These are phyloP conservation scores for Ariopsis seemanni DNA, from an alignment of 2,113 vertebrate genomes.

Conservation along the genomic window DNA sequence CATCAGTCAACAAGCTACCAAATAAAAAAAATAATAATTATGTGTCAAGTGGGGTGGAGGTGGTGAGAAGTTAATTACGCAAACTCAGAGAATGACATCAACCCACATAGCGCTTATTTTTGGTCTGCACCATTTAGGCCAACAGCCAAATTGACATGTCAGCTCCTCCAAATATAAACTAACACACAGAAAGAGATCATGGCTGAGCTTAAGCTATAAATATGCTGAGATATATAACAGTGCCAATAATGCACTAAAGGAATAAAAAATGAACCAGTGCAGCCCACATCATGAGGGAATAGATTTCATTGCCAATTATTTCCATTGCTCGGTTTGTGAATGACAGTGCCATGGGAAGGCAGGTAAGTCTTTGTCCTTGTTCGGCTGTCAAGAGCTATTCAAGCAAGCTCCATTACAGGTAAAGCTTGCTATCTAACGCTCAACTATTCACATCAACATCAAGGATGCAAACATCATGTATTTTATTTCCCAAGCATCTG, in stretches of 20 bases:
- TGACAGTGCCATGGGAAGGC: conserved; percentile 6
- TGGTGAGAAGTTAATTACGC: conserved; percentile 47
- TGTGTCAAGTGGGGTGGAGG: conserved; percentile 40
- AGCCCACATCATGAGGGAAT: conserved; percentile 14
- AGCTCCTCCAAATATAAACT: conserved; percentile 39
- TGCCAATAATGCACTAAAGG: conserved; percentile 24
- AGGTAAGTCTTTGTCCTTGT: conserved; percentile 30
- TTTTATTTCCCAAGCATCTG: conserved; percentile 58
- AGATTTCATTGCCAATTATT: conserved; percentile 22
- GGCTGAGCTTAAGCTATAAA: conserved; percentile 23
- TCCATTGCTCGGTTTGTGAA: neutral
- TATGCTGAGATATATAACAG: conserved; percentile 17
- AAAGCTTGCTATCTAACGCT: conserved; percentile 44
- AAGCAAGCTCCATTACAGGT: conserved; percentile 31
- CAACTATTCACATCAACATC: conserved; percentile 62
- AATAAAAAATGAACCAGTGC: conserved; percentile 7
- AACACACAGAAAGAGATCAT: conserved; percentile 17
- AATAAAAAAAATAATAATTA: conserved; percentile 49
- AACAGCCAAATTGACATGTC: conserved; percentile 44
- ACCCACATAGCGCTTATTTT: conserved; percentile 27
- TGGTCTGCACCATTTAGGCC: conserved; percentile 24
- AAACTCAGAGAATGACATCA: conserved; percentile 25
- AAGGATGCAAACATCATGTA: conserved; percentile 4
- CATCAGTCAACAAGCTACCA: conserved; percentile 54
- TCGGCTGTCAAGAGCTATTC: conserved; percentile 7